Evolutionary conservation across 23 tunicate genomes (phyloP), one percentile per base, ranked within the genome.

Genomic region (Styela clava): DNA sequence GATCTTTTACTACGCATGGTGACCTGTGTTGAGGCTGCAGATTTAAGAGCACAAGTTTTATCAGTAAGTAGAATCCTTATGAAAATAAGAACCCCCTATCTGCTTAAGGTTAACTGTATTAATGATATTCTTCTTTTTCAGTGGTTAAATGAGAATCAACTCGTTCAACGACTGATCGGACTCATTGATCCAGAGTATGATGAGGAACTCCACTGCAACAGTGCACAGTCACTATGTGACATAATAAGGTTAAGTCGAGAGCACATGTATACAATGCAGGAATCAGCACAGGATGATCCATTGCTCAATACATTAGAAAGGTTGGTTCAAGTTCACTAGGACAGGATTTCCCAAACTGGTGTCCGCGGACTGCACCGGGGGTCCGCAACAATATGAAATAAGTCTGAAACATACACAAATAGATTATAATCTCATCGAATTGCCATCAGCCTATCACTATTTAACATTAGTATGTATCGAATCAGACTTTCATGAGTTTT

Each of bases 221-320:
- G 93, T 44, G 93, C 98, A 21, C 98, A 93, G 74, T 88, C 98
- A 23, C 62, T 93, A 70, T 93, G 98, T 81, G 98, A 93, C 63
- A 82, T 93, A 33, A 93, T 93, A 18, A 87, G 98, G 31, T 81
- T 93, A 32, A 93, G 98, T 74, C 68, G 98, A 69, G 98, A 93
- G 72, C 93, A 88, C 44, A 93, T 93, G 98, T 93, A 85, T 79
- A 93, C 93, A 7, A 81, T 88, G 93, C 98, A 93, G 76, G 98
- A 93, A 36, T 93, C 98, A 2, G 98, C 98, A 18, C 98, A 88
- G 62, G 98, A 93, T 3, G 98, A 93, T 81, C 93, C 93, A 30
- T 61, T 93, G 56, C 71, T 93, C 2, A 85, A 83, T 73, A 84
- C 93, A 20, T 69, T 93, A 33, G 98, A 93, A 84, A 84, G 81